phyloP scores from a whole-genome alignment of 2,797 vertebrate genomes.

The Amblyopsis hoosieri region DNA sequence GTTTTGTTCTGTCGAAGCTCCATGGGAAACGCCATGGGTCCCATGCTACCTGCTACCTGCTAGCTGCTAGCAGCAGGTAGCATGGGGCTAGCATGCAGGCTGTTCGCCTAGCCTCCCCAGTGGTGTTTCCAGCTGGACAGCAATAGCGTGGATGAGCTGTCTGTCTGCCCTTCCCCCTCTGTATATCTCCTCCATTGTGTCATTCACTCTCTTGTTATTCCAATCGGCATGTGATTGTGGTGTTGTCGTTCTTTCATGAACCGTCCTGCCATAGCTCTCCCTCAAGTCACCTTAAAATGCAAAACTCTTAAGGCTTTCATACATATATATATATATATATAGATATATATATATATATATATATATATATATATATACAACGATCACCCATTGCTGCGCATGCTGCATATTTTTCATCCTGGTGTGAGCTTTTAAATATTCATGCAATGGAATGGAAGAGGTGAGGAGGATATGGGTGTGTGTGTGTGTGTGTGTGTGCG shows the following conservation, averaged over 20 bases:
- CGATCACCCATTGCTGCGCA: constrained; percentile 34
- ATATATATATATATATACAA: constrained; percentile 1
- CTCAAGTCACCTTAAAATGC: neutral
- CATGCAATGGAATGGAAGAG: constrained; percentile 66
- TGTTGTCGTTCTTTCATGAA: constrained; percentile 14
- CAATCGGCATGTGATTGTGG: neutral
- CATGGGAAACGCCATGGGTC: constrained; percentile 66
- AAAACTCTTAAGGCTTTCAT: neutral
- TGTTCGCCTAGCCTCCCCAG: constrained; percentile 13
- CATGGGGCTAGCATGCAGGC: constrained; percentile 43
- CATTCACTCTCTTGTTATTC: neutral
- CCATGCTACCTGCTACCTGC: constrained; percentile 28
- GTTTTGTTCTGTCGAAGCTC: constrained; percentile 68
- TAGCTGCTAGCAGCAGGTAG: constrained; percentile 34
- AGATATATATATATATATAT: too few species aligned
- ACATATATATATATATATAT: constrained; percentile 13
- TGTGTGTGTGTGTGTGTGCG: constrained; percentile 7
- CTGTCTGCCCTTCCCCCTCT: neutral
- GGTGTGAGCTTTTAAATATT: constrained; percentile 76
- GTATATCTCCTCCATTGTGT: neutral
- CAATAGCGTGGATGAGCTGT: constrained; percentile 35
- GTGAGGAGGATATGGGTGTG: constrained; percentile 35
- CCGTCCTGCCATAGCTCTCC: constrained; percentile 23
- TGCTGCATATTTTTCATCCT: constrained; percentile 64
- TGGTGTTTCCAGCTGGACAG: constrained; percentile 54